A percentile compares a stretch with the other conserved stretches of the same genome.
phyloP scores from a whole-genome alignment of 2,888 invertebrate species.

The Ashinkailepas kermadecensis region DNA sequence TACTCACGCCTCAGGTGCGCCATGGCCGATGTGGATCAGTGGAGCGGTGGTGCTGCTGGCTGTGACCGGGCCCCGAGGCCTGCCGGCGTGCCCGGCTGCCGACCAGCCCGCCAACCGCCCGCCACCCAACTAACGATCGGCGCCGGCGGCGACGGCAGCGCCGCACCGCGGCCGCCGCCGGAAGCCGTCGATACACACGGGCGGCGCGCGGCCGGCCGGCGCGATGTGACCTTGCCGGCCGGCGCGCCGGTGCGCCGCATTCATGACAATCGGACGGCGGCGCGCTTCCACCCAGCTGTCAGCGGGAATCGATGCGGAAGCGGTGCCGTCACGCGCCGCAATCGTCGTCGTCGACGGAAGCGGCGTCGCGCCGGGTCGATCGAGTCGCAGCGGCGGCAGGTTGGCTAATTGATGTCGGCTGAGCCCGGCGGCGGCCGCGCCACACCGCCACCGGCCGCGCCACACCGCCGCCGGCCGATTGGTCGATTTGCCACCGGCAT shows the following conservation, averaged over 20 bases:
- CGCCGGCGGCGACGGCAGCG: neutral
- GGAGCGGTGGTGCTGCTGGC: neutral
- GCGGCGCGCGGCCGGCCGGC: neutral
- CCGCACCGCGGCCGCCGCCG: neutral
- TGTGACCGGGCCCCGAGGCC: neutral
- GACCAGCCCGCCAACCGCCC: neutral
- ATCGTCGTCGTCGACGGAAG: too few relatives aligned
- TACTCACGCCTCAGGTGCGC: neutral
- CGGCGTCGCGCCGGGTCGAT: neutral
- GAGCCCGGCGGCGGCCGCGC: neutral
- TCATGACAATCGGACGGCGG: neutral
- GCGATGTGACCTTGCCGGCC: neutral
- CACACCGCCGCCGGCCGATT: neutral
- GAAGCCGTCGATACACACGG: neutral
- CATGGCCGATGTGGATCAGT: neutral
- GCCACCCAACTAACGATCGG: neutral
- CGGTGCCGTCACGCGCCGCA: too few relatives aligned
- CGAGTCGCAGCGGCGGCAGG: neutral
- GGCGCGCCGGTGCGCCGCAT: neutral
- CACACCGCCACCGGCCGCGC: neutral
- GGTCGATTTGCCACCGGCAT: neutral
- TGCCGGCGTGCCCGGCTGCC: neutral
- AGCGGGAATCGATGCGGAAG: conserved; percentile 3
- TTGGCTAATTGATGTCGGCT: neutral
- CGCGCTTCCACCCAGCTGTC: neutral